Evolutionary conservation across 2,797 vertebrate genomes (phyloP).

Genomic region (Siniperca undulata): DNA sequence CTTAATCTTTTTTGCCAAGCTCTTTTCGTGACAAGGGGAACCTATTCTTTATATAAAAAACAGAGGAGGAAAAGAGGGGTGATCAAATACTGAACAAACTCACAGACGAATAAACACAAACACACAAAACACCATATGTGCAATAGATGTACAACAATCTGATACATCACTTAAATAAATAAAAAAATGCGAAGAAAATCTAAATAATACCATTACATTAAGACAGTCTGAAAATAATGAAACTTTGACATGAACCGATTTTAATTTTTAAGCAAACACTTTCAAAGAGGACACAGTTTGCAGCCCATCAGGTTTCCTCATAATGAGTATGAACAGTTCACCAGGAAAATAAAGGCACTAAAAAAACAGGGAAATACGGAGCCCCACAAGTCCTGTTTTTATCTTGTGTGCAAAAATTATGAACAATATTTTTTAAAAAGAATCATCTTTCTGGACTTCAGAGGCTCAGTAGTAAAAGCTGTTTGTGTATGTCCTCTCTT

Average conservation of each 20-base stretch:
- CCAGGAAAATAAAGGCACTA: slow-evolving; percentile 46
- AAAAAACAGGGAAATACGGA: slow-evolving; percentile 8
- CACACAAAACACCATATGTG: slow-evolving; percentile 44
- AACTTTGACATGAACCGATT: slow-evolving; percentile 14
- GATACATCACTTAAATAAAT: slow-evolving; percentile 72
- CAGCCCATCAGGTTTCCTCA: slow-evolving; percentile 8
- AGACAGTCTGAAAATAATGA: slow-evolving; percentile 47
- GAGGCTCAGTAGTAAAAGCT: neutral
- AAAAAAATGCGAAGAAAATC: slow-evolving; percentile 49
- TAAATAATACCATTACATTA: slow-evolving; percentile 51
- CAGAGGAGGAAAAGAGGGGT: slow-evolving; percentile 20
- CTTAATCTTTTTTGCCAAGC: neutral
- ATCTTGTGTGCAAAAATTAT: neutral
- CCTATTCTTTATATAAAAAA: neutral
- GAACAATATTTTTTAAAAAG: neutral
- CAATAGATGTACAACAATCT: slow-evolving; percentile 52
- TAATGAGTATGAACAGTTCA: slow-evolving; percentile 2
- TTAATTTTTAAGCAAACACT: slow-evolving; percentile 11
- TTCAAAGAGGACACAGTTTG: slow-evolving; percentile 24
- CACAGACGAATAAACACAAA: slow-evolving; percentile 24
- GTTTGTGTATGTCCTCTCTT: slow-evolving; percentile 20
- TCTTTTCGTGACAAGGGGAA: neutral
- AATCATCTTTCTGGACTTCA: neutral
- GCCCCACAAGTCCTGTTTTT: slow-evolving; percentile 1
- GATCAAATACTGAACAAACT: slow-evolving; percentile 55